phyloP scores from a whole-genome alignment of 2,888 invertebrate genomes.

The Noctua janthe region DNA sequence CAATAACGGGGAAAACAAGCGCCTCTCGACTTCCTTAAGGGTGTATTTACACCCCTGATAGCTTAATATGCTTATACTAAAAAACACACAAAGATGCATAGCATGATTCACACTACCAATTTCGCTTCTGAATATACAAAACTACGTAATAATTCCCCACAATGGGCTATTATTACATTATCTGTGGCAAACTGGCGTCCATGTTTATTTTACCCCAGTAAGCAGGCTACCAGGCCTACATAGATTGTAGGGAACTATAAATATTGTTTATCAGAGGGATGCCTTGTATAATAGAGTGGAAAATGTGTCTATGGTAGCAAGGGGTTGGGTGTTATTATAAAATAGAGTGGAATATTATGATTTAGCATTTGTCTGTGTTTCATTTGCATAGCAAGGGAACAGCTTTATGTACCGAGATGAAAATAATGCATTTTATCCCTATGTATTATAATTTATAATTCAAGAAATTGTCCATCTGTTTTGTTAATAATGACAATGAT shows the following conservation, averaged over 20 bases:
- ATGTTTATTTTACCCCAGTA: constrained; percentile 37
- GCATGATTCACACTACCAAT: not conserved
- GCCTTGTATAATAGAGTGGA: constrained; percentile 48
- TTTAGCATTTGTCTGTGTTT: not conserved
- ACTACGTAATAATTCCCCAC: constrained; percentile 17
- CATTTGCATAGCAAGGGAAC: not conserved
- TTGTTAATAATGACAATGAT: not conserved
- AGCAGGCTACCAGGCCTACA: constrained; percentile 26
- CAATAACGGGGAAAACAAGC: not conserved
- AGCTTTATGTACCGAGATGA: not conserved
- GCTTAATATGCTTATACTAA: not conserved
- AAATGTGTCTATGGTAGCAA: constrained; percentile 45
- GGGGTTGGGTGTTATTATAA: constrained; percentile 28
- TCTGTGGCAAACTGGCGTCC: constrained; percentile 13
- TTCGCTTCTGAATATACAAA: constrained; percentile 5
- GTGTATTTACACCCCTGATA: not conserved
- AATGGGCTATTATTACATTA: constrained; percentile 26
- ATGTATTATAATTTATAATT: not conserved
- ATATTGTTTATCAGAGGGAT: constrained; percentile 53
- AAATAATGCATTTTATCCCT: not conserved
- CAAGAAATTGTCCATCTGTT: not conserved
- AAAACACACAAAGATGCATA: not conserved
- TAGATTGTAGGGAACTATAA: constrained; percentile 53
- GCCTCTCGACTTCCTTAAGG: not conserved
- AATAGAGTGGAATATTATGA: constrained; percentile 10